These are phyloP conservation scores for Ciconia boyciana DNA, from an alignment of 2,113 vertebrate species.

Conservation along the genomic window DNA sequence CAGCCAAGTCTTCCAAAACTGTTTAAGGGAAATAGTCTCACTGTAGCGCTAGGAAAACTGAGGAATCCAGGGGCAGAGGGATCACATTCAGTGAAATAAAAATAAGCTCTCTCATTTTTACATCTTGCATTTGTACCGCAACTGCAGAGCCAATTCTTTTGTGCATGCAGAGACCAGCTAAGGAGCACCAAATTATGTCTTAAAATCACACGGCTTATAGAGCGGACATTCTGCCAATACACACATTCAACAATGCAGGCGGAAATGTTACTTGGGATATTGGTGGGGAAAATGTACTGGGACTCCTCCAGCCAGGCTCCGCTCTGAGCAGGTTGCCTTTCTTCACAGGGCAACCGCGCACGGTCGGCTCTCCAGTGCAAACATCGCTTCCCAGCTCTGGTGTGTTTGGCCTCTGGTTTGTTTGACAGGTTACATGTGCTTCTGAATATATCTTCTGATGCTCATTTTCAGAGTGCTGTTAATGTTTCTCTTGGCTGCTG, in stretches of 20 bases:
- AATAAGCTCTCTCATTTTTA: neutral
- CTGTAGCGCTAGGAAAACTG: neutral
- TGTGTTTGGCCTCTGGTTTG: constrained; percentile 35
- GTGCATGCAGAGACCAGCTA: constrained; percentile 29
- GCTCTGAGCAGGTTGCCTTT: neutral
- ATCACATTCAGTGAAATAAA: neutral
- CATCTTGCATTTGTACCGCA: neutral
- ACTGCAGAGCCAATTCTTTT: neutral
- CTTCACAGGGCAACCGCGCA: neutral
- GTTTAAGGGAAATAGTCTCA: neutral
- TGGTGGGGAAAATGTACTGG: constrained; percentile 10
- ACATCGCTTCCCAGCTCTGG: constrained; percentile 7
- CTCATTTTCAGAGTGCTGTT: constrained; percentile 20
- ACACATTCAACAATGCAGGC: neutral
- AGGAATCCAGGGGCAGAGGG: neutral
- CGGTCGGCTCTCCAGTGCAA: constrained; percentile 12
- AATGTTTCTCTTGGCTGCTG: constrained; percentile 32
- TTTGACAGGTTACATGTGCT: constrained; percentile 58
- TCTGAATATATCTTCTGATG: constrained; percentile 51
- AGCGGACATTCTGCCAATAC: neutral
- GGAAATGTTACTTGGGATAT: constrained; percentile 30
- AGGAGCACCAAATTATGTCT: constrained; percentile 2
- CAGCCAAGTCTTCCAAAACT: neutral
- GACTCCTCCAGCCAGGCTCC: neutral
- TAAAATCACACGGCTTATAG: constrained; percentile 14